These are phyloP conservation scores for Ceriagrion tenellum DNA, from an alignment of 2,888 invertebrate species.

Conservation along the genomic window DNA sequence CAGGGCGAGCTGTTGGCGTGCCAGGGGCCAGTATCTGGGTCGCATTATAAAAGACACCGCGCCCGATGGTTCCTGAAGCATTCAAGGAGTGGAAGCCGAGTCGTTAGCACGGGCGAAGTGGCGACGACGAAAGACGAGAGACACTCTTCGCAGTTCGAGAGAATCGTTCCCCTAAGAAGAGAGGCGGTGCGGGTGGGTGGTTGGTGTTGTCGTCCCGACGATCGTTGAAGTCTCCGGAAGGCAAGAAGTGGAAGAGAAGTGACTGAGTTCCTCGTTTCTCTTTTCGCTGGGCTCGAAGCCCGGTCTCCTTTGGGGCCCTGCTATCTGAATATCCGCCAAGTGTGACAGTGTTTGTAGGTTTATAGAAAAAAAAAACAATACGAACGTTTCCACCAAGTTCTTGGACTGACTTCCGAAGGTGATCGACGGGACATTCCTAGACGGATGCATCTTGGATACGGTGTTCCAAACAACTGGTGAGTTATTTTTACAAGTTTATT, in stretches of 20 bases:
- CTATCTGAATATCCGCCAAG: neutral
- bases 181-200: neutral
- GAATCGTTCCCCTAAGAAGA: too few species aligned
- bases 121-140: neutral
- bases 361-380: neutral
- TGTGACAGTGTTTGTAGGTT: conserved; percentile 41
- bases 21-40: conserved; percentile 65
- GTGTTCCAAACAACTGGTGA: neutral
- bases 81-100: conserved; percentile 37
- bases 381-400: neutral
- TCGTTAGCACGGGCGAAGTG: neutral
- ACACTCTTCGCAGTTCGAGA: neutral
- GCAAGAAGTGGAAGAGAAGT: neutral
- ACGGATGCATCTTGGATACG: conserved; percentile 20
- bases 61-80: conserved; percentile 59
- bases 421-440: neutral
- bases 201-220: too few species aligned
- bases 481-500: neutral
- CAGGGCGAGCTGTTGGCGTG: neutral
- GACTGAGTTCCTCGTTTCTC: neutral
- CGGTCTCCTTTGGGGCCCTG: neutral
- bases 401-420: neutral
- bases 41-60: conserved; percentile 62
- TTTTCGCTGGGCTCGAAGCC: conserved; percentile 3
- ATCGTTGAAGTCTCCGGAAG: neutral